Conservation (phyloP, 2,888 invertebrate genomes). For the Plusia festucae region DNA sequence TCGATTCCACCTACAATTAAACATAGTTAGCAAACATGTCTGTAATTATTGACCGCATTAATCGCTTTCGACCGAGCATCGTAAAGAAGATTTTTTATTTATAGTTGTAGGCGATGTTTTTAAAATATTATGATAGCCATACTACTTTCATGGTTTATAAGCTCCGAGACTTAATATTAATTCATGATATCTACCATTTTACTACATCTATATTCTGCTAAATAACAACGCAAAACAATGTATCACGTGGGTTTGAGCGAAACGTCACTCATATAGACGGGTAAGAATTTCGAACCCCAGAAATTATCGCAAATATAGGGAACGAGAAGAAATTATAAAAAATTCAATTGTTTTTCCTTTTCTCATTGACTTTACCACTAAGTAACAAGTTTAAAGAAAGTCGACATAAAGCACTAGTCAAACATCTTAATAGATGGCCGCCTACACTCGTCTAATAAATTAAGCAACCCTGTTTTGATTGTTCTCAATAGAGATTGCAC, state of each 20-base stretch:
- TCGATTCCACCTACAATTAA: conserved; percentile 65
- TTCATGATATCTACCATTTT: conserved; percentile 9
- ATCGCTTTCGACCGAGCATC: conserved; percentile 58
- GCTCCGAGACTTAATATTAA: conserved; percentile 34
- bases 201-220: neutral
- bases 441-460: conserved; percentile 52
- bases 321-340: too few species aligned
- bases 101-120: conserved; percentile 58
- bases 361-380: neutral
- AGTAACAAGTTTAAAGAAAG: neutral
- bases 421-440: conserved; percentile 39
- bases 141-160: conserved; percentile 51
- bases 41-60: conserved; percentile 68
- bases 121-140: conserved; percentile 62
- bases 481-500: conserved; percentile 70
- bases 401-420: neutral
- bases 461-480: conserved; percentile 75
- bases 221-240: neutral
- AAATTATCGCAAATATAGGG: too few species aligned
- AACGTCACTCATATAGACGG: too few species aligned
- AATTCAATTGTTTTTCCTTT: too few species aligned
- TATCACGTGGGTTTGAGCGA: too few species aligned
- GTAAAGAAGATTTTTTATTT: conserved; percentile 56
- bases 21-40: conserved; percentile 68
- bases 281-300: too few species aligned